phyloP scores from a whole-genome alignment of 2,888 invertebrate species.

The Drosophila pegasa region DNA sequence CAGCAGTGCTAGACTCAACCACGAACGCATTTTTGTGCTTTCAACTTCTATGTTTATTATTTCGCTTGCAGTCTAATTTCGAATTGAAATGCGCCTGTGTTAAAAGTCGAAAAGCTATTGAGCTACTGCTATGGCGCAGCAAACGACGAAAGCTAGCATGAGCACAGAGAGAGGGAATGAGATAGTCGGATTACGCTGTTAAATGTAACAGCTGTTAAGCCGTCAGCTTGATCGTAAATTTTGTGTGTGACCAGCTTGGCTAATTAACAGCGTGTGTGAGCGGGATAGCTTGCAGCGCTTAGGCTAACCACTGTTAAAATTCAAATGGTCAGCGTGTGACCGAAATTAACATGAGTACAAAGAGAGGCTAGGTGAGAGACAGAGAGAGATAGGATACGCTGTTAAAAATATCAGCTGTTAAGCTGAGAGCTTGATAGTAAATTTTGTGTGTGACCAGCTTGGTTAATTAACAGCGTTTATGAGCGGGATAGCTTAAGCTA shows the following conservation, averaged over 20 bases:
- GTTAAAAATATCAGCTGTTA: conserved; percentile 28
- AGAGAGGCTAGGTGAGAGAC: conserved; percentile 18
- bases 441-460: conserved; percentile 38
- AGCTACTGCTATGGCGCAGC: conserved; percentile 13
- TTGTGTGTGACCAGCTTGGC: conserved; percentile 37
- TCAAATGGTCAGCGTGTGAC: conserved; percentile 32
- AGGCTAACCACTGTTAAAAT: conserved; percentile 13
- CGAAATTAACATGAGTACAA: conserved; percentile 37
- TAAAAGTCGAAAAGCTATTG: conserved; percentile 30
- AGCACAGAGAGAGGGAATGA: conserved; percentile 18
- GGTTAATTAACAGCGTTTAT: neutral
- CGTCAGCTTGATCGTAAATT: conserved; percentile 34
- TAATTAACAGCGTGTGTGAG: neutral
- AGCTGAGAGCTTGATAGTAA: conserved; percentile 35
- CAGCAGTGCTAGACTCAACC: conserved; percentile 53
- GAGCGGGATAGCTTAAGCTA: conserved; percentile 16
- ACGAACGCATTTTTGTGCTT: conserved; percentile 43
- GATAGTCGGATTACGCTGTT: conserved; percentile 21
- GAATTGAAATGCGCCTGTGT: conserved; percentile 10
- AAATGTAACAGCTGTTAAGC: conserved; percentile 23
- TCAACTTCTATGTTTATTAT: neutral
- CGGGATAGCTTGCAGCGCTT: conserved; percentile 9
- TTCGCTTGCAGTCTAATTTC: conserved; percentile 8
- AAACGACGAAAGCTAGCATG: conserved; percentile 46
- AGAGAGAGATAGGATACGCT: conserved; percentile 17